Base-by-base conservation (phyloP, 2,113 vertebrate genomes). In the Cygnus atratus region DNA sequence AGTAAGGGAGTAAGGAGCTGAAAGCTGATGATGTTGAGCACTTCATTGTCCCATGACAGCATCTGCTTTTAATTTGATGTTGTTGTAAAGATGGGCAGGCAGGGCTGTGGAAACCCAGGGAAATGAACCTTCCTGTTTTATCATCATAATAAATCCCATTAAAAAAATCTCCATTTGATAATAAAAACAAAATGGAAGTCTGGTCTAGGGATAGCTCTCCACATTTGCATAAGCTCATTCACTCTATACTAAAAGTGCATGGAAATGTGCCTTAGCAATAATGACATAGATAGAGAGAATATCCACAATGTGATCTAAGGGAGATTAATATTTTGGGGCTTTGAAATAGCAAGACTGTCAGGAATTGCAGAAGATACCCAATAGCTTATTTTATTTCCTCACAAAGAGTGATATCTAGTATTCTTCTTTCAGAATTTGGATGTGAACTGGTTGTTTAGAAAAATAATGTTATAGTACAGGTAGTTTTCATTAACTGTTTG, bases 11-110 rank as follows among this genome's bases (percentile, higher is more conserved):
- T 52, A 95, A 96, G 92, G 73, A 97, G 72, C 59, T 94, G 93
- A 94, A 97, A 96, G 87, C 83, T 87, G 93, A 98, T 96, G 96
- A 97, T 85, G 52, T 55, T 46, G 26, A 93, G 88, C 75, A 94
- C 33, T 96, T 96, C 35, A 93, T 74, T 93, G 87, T 94, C 82
- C 65, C 57, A 63, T 6, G 33, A 84, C 46, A 92, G 74, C 82
- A 55, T 25, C 83, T 92, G 76, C 52, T 97, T 94, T 96, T 96
- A 95, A 96, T 96, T 65, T 66, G 82, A 93, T 86, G 67, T 25
- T 90, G 50, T 25, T 68, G 61, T 33, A 72, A 93, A 95, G 95
- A 84, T 55, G 91, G 90, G 78, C 48, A 87, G 71, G 68, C 81
- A 85, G 84, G 73, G n/a, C 77, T 88, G 65, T 44, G 28, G 63